Evolutionary conservation across 2,888 invertebrate species (phyloP).

Genomic region (Mamestra brassicae): DNA sequence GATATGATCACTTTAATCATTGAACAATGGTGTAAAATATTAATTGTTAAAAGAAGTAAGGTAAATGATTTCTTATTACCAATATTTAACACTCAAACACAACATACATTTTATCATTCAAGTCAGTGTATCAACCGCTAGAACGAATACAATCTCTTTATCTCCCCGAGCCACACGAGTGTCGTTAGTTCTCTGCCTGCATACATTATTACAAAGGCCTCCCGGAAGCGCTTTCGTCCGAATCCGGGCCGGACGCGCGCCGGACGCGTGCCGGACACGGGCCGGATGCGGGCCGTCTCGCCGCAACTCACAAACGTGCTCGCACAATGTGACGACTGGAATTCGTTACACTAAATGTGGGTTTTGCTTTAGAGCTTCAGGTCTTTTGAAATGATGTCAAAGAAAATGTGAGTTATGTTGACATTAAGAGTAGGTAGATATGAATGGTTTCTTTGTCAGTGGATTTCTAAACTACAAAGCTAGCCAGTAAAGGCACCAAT

Average conservation of each 20-base stretch:
- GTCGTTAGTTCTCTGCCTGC: conserved; percentile 39
- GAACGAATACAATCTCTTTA: conserved; percentile 12
- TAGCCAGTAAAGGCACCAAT: not conserved
- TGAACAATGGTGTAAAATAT: too few species aligned
- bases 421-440: not conserved
- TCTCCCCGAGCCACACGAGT: conserved; percentile 13
- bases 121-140: not conserved
- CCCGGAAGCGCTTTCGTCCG: conserved; percentile 71
- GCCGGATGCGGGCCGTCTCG: conserved; percentile 51
- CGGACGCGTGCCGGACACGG: conserved; percentile 61
- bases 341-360: conserved; percentile 38
- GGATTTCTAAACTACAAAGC: not conserved
- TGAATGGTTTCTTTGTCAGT: conserved; percentile 1
- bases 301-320: conserved; percentile 55
- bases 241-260: conserved; percentile 71
- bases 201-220: conserved; percentile 67
- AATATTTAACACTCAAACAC: not conserved
- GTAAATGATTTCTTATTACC: not conserved
- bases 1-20: too few species aligned
- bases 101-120: not conserved
- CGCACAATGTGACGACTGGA: conserved; percentile 39
- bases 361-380: conserved; percentile 20
- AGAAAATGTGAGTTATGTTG: conserved; percentile 13
- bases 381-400: conserved; percentile 18
- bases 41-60: too few species aligned